Base-by-base conservation (phyloP, 1,140 invertebrate species). In the Pseudachorutes palmiensis region DNA sequence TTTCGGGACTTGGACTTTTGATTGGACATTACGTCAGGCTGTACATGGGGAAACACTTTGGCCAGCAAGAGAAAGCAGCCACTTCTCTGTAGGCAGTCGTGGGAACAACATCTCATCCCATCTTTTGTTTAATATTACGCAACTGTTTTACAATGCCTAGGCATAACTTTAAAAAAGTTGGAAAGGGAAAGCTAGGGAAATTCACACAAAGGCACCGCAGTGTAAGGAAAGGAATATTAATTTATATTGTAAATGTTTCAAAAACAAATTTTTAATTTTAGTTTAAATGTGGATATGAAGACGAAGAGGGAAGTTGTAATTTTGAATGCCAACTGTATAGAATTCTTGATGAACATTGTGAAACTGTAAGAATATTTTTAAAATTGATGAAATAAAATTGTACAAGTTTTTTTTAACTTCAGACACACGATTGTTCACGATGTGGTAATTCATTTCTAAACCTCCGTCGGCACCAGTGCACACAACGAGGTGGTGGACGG, bases 261-360 rank as follows among this genome's bases (percentile, higher is more conserved):
- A 55, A 55, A 26, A 16, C 51, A 5, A 16, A 16, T 55, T 24
- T 55, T 19, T 19, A 12, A 14, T 55, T 26, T 55, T 55, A 55
- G 51, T 55, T 55, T 26, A 55, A 55, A 55, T 55, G 51, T 55
- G 51, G 51, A 55, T 55, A 14, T 55, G 14, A 55, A 55, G 24
- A 24, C 24, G 51, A 26, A 55, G 24, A 55, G 5, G 24, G 14
- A 5, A 24, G 5, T 24, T 55, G 51, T 22, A 26, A 12, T 5
- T 55, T 55, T 26, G 24, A 9, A 5, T 55, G 51, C 24, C 9
- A 22, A 9, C 3, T 26, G 51, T 55, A 55, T 55, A 55, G 24
- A 26, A 24, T 55, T 5, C 24, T 55, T 14, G 51, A 55, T 22
- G 24, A 24, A 24, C 51, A 55, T 26, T 55, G 24, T 26, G 51